These are phyloP conservation scores for Atlantisia rogersi DNA, from an alignment of 2,113 vertebrate species.

Conservation along the genomic window DNA sequence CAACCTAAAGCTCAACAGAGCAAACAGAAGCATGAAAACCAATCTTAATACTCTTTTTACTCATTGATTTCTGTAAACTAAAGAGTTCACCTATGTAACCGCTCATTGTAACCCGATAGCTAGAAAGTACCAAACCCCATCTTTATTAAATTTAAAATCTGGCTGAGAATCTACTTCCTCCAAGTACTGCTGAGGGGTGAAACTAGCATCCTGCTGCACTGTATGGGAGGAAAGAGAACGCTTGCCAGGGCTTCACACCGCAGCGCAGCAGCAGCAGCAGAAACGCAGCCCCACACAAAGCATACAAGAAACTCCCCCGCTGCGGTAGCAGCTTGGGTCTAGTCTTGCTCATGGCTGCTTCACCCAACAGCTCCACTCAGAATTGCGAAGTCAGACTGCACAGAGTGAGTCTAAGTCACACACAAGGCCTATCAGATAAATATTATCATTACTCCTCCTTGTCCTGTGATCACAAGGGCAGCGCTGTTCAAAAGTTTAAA, in stretches of 20 bases:
- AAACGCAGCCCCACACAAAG: neutral
- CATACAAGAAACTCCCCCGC: accelerated
- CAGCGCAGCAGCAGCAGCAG: neutral
- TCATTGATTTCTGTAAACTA: neutral
- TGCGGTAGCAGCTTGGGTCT: neutral
- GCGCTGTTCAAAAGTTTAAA: neutral
- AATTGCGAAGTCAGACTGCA: neutral
- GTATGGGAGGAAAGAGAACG: neutral
- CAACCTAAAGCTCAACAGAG: neutral
- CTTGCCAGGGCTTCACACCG: neutral
- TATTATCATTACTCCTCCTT: neutral
- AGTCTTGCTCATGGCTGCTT: neutral
- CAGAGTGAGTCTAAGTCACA: neutral
- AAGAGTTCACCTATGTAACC: neutral
- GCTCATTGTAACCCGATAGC: neutral
- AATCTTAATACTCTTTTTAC: neutral
- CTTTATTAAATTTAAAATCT: slow-evolving; percentile 33
- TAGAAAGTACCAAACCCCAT: neutral
- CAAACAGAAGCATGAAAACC: neutral
- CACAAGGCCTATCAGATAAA: neutral
- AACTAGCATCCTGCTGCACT: neutral
- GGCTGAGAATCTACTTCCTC: neutral
- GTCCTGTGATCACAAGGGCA: neutral
- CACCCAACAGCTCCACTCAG: neutral
- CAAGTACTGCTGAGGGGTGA: neutral